Conservation (phyloP, 2,888 invertebrate genomes). For the Aspidapion aeneum region DNA sequence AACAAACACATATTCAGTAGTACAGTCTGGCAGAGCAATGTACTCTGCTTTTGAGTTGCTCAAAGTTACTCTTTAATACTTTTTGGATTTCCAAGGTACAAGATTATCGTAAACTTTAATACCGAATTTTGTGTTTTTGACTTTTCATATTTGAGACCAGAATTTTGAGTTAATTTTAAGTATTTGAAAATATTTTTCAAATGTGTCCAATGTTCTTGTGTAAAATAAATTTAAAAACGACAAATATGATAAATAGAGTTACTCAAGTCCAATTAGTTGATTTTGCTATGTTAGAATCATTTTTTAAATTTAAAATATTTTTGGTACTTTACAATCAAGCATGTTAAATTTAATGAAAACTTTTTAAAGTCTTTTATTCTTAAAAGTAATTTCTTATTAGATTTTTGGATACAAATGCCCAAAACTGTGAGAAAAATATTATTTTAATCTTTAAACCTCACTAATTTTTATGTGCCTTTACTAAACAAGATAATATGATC, state of each 20-base stretch:
- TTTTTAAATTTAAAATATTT: constrained; percentile 15
- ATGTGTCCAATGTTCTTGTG: constrained; percentile 24
- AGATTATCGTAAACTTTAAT: constrained; percentile 23
- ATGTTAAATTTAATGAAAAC: constrained; percentile 24
- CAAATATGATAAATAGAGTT: constrained; percentile 25
- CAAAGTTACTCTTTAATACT: constrained; percentile 23
- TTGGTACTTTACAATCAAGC: constrained; percentile 15
- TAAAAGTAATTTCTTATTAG: constrained; percentile 15
- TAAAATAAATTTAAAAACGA: constrained; percentile 27
- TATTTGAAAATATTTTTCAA: constrained; percentile 21
- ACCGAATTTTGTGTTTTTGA: constrained; percentile 3
- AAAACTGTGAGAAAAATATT: constrained; percentile 17
- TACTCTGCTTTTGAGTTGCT: constrained; percentile 28
- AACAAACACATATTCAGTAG: constrained; percentile 24
- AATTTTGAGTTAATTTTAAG: constrained; percentile 19
- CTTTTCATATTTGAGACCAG: constrained; percentile 21
- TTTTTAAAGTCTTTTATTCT: constrained; percentile 19
- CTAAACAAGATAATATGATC: constrained; percentile 19
- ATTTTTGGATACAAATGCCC: constrained; percentile 18
- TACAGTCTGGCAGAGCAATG: constrained; percentile 22
- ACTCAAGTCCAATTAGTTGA: constrained; percentile 24
- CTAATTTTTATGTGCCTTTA: constrained; percentile 4
- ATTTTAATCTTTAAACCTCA: not conserved
- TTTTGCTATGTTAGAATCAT: not conserved
- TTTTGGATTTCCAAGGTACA: constrained; percentile 25